phyloP scores from a whole-genome alignment of 2,888 invertebrate genomes.

The Acronicta leporina region DNA sequence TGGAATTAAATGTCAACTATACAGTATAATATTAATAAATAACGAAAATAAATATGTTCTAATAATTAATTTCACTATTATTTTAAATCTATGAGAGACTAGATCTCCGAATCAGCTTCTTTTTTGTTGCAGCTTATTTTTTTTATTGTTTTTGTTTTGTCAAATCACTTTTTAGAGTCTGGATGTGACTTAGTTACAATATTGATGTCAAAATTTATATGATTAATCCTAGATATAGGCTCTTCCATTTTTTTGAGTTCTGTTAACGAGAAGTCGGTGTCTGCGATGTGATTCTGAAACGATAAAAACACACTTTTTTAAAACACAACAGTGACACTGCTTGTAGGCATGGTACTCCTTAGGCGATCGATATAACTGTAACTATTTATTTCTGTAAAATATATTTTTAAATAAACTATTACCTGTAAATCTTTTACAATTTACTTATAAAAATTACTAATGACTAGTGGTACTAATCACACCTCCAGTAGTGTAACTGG shows the following conservation, averaged over 20 bases:
- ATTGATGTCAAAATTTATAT: conserved; percentile 61
- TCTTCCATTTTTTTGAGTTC: conserved; percentile 74
- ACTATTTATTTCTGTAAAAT: too few relatives aligned
- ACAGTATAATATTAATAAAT: conserved; percentile 41
- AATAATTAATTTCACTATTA: conserved; percentile 49
- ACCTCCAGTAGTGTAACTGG: too few relatives aligned
- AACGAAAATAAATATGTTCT: conserved; percentile 57
- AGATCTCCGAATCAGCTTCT: conserved; percentile 59
- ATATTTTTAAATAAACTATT: too few relatives aligned
- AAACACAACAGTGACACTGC: too few relatives aligned
- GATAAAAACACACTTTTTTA: conserved; percentile 9
- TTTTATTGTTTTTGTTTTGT: conserved; percentile 7
- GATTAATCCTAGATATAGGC: conserved; percentile 60
- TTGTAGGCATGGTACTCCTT: too few relatives aligned
- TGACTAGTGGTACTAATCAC: too few relatives aligned
- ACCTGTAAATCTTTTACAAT: too few relatives aligned
- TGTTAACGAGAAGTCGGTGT: conserved; percentile 45
- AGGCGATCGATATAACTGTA: too few relatives aligned
- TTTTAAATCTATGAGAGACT: conserved; percentile 55
- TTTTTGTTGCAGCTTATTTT: conserved; percentile 15
- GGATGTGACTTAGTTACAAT: conserved; percentile 64
- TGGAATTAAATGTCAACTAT: conserved; percentile 51
- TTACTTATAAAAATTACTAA: too few relatives aligned
- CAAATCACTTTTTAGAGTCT: conserved; percentile 14
- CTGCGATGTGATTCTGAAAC: conserved; percentile 60